Evolutionary conservation across 2,888 invertebrate species (phyloP).

Genomic region (Schrankia costaestrigalis): DNA sequence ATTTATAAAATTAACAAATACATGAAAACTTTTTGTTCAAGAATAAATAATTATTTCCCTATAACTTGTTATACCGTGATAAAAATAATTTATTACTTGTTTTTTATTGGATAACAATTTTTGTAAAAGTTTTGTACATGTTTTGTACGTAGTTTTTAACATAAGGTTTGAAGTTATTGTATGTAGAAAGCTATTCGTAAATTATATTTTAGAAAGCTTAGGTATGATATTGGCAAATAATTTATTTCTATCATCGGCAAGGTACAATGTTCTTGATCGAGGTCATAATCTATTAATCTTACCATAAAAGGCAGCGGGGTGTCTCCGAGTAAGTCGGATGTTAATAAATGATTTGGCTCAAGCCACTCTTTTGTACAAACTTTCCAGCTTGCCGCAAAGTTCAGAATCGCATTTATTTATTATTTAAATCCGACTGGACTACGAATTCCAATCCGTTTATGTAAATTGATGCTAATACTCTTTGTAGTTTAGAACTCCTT

Average conservation of each 20-base stretch:
- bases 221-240: slow-evolving; percentile 14
- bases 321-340: slow-evolving; percentile 37
- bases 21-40: too few species aligned
- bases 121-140: too few species aligned
- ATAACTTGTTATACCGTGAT: too few species aligned
- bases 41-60: too few species aligned
- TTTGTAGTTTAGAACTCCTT: slow-evolving; percentile 41
- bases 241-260: slow-evolving; percentile 33
- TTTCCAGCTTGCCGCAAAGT: slow-evolving; percentile 23
- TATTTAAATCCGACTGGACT: slow-evolving; percentile 61
- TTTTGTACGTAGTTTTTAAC: too few species aligned
- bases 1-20: too few species aligned
- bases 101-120: too few species aligned
- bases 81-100: too few species aligned
- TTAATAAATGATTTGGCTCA: slow-evolving; percentile 51
- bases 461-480: slow-evolving; percentile 62
- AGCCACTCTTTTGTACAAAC: slow-evolving; percentile 36
- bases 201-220: neutral
- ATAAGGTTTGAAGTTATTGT: too few species aligned
- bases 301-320: slow-evolving; percentile 38
- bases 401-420: slow-evolving; percentile 50
- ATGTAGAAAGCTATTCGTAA: too few species aligned
- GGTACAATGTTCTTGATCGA: slow-evolving; percentile 34
- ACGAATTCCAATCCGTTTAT: slow-evolving; percentile 63
- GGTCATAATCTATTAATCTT: slow-evolving; percentile 55